Percentiles rank a stretch among this genome's conserved stretches.
These are phyloP conservation scores for Neotoma lepida DNA, from an alignment of 2,113 vertebrate genomes.

Conservation along the genomic window DNA sequence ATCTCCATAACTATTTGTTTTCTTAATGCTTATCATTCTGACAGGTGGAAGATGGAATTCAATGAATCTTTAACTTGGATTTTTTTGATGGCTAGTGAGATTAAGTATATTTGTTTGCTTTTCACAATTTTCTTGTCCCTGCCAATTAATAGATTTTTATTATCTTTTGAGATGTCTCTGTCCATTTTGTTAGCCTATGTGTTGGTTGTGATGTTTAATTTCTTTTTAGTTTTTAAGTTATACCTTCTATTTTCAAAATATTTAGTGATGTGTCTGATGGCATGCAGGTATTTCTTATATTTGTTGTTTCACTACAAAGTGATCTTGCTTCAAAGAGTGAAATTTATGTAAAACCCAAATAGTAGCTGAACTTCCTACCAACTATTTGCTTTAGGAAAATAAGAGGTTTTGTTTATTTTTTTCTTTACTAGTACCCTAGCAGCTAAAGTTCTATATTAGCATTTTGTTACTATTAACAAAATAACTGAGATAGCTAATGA, in stretches of 20 bases:
- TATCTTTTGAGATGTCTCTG: not conserved
- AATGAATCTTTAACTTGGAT: not conserved
- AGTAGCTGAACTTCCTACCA: not conserved
- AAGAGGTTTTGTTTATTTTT: not conserved
- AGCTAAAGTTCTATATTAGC: not conserved
- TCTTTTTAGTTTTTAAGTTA: too few relatives aligned
- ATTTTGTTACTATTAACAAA: not conserved
- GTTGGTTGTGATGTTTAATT: not conserved
- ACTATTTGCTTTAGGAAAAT: not conserved
- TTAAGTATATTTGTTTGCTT: not conserved
- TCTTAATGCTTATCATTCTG: not conserved
- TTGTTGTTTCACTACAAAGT: constrained; percentile 4
- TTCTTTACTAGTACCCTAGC: not conserved
- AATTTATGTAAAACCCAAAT: not conserved
- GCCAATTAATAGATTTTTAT: not conserved
- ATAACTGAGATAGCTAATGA: not conserved
- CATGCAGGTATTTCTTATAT: constrained; percentile 31
- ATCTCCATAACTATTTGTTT: too few relatives aligned
- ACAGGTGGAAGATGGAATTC: not conserved
- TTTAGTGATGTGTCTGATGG: not conserved
- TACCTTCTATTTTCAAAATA: not conserved
- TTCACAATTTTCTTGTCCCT: not conserved
- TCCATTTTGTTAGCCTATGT: not conserved
- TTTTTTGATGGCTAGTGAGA: not conserved
- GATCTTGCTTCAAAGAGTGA: not conserved